These are phyloP conservation scores for Plagiodera versicolora DNA, from an alignment of 2,888 invertebrate species.

Conservation along the genomic window DNA sequence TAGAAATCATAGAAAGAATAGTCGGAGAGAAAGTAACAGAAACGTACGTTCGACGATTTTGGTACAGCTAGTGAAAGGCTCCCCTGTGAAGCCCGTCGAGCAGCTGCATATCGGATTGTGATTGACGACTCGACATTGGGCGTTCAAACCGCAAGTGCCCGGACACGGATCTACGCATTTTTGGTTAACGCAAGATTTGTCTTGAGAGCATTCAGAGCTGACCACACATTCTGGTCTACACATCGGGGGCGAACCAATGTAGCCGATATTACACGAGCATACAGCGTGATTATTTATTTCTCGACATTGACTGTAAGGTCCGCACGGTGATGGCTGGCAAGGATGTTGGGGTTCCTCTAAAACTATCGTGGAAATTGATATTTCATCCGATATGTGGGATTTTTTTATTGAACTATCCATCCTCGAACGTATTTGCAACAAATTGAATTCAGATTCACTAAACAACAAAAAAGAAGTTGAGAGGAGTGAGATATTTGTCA, in stretches of 20 bases:
- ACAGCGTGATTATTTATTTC: slow-evolving; percentile 65
- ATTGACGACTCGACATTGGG: slow-evolving; percentile 67
- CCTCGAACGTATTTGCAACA: too few species aligned
- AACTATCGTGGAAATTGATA: slow-evolving; percentile 29
- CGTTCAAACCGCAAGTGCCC: slow-evolving; percentile 66
- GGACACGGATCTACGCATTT: slow-evolving; percentile 69
- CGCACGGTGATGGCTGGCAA: slow-evolving; percentile 68
- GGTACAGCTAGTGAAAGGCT: slow-evolving; percentile 63
- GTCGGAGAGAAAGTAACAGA: slow-evolving; percentile 13
- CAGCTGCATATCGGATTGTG: slow-evolving; percentile 72
- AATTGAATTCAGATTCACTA: too few species aligned
- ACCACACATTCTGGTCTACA: slow-evolving; percentile 69
- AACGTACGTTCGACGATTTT: slow-evolving; percentile 46
- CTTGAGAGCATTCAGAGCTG: slow-evolving; percentile 67
- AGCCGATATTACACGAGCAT: slow-evolving; percentile 65
- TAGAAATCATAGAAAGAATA: slow-evolving; percentile 20
- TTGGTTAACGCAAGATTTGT: slow-evolving; percentile 64
- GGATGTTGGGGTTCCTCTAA: slow-evolving; percentile 51
- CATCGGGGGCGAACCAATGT: slow-evolving; percentile 65
- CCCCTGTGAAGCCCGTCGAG: slow-evolving; percentile 63
- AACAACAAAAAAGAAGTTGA: too few species aligned
- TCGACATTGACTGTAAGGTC: slow-evolving; percentile 67
- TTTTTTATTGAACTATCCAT: too few species aligned
- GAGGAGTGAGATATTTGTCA: too few species aligned
- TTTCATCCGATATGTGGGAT: too few species aligned